Conservation (phyloP, 2,888 invertebrate genomes). For the Julus scanicus region DNA sequence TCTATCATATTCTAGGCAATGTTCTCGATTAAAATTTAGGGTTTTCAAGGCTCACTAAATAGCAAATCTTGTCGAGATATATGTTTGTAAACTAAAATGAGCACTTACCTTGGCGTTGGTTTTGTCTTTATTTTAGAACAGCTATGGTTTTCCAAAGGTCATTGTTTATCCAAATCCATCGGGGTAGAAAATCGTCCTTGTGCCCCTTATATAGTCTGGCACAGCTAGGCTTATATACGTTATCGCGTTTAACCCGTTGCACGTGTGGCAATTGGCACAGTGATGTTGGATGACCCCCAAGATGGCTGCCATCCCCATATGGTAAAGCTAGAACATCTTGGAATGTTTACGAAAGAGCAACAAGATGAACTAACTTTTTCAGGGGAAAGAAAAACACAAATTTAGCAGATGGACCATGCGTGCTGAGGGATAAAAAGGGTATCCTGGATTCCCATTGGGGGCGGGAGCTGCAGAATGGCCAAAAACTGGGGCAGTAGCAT, state of each 20-base stretch:
- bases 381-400: neutral
- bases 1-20: neutral
- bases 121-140: neutral
- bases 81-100: neutral
- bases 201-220: slow-evolving; percentile 27
- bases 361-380: neutral
- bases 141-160: neutral
- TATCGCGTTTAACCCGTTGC: neutral
- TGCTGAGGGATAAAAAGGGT: neutral
- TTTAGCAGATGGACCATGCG: neutral
- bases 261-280: slow-evolving; percentile 16
- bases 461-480: neutral
- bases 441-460: neutral
- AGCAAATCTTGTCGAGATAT: neutral
- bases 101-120: neutral
- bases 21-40: neutral
- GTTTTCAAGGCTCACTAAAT: neutral
- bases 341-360: neutral
- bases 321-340: neutral
- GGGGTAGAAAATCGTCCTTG: slow-evolving; percentile 6
- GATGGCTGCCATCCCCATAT: slow-evolving; percentile 3
- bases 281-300: neutral
- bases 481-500: slow-evolving; percentile 44
- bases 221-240: neutral
- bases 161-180: neutral